Conservation (phyloP, 2,113 vertebrate genomes). For the Gallinago paraguaiae region DNA sequence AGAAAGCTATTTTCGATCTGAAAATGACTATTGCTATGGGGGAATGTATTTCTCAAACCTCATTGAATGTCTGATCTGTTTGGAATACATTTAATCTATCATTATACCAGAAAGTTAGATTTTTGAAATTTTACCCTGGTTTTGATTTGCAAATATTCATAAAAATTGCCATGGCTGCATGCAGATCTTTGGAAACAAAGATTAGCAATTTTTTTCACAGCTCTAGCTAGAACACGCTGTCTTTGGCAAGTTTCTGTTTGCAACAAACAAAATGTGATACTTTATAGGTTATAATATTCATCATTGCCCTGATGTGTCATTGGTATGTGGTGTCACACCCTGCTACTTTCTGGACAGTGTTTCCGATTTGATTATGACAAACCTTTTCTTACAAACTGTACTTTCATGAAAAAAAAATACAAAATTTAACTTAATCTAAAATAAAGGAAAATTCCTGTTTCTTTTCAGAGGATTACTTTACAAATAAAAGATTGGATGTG, state of each 20-base stretch:
- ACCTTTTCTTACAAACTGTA: constrained; percentile 16
- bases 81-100: neutral
- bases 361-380: constrained; percentile 2
- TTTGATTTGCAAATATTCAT: constrained; percentile 19
- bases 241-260: constrained; percentile 68
- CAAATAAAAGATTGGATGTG: neutral
- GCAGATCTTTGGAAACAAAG: constrained; percentile 42
- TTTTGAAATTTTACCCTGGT: neutral
- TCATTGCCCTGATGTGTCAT: constrained; percentile 63
- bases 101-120: neutral
- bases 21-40: neutral
- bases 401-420: neutral
- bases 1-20: neutral
- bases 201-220: constrained; percentile 32
- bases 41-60: neutral
- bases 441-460: neutral
- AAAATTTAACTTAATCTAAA: neutral
- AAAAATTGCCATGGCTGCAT: neutral
- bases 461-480: neutral
- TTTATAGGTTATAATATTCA: constrained; percentile 67
- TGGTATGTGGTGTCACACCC: constrained; percentile 64
- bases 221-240: constrained; percentile 16
- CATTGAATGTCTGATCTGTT: neutral
- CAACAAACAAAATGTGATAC: constrained; percentile 61
- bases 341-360: constrained; percentile 52